phyloP scores from a whole-genome alignment of 2,888 invertebrate genomes.

The Scaptomyza reducta region DNA sequence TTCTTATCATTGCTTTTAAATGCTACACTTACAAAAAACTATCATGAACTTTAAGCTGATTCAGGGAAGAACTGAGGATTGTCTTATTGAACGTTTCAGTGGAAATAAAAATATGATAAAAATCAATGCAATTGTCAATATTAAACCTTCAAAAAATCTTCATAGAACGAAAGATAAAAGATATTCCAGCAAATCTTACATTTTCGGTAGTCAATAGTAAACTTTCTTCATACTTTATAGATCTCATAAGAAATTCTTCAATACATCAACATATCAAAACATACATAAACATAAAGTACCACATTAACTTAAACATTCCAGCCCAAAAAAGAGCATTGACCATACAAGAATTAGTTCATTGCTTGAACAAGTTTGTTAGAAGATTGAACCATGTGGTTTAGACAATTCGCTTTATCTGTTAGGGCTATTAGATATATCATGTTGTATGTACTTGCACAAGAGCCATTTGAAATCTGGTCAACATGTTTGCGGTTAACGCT shows the following conservation, averaged over 20 bases:
- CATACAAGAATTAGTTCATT: background rate
- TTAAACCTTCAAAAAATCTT: too few species aligned
- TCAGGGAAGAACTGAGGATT: too few species aligned
- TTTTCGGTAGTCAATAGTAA: too few species aligned
- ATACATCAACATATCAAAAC: background rate
- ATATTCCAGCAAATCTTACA: background rate
- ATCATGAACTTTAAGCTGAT: too few species aligned
- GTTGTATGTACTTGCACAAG: constrained; percentile 26
- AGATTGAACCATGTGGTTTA: constrained; percentile 33
- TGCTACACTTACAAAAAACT: too few species aligned
- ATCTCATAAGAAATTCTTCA: background rate
- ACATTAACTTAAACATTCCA: background rate
- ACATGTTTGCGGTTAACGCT: constrained; percentile 74
- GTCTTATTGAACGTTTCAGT: too few species aligned
- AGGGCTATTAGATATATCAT: constrained; percentile 21
- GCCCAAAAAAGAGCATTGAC: background rate
- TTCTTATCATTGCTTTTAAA: too few species aligned
- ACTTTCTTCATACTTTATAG: background rate
- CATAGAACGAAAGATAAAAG: background rate
- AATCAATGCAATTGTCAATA: too few species aligned
- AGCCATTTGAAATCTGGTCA: constrained; percentile 51
- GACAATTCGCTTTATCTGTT: constrained; percentile 24
- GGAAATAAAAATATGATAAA: too few species aligned
- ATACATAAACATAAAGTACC: background rate
- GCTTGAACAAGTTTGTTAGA: constrained; percentile 8